These are phyloP conservation scores for Carcharodon carcharias DNA, from an alignment of 2,797 vertebrate species.

Conservation along the genomic window DNA sequence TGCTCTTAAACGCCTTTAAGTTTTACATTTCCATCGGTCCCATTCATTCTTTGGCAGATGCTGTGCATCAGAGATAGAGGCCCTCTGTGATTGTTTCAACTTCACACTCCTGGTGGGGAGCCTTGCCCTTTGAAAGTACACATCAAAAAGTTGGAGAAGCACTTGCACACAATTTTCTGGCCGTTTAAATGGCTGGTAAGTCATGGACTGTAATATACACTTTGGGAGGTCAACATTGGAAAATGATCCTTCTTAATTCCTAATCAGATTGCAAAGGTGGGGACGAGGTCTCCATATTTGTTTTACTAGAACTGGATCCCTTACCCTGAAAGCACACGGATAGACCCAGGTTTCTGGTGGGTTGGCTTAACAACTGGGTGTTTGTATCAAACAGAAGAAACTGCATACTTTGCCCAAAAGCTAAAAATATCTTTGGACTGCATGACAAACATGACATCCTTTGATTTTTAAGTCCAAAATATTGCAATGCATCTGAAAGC, in stretches of 20 bases:
- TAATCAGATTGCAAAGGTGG: neutral
- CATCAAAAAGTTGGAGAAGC: neutral
- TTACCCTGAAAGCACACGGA: neutral
- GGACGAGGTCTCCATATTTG: neutral
- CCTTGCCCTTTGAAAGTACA: too few species aligned
- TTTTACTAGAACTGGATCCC: neutral
- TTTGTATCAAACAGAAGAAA: neutral
- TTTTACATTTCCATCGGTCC: neutral
- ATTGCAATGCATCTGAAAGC: neutral
- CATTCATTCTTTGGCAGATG: neutral
- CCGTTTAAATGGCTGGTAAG: neutral
- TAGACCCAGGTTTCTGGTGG: neutral
- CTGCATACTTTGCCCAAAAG: neutral
- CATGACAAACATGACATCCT: neutral
- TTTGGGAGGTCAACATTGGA: neutral
- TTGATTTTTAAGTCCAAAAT: neutral
- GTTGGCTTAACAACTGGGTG: neutral
- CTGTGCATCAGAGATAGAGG: neutral
- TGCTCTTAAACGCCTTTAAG: neutral
- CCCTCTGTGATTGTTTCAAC: neutral
- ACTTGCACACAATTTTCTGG: neutral
- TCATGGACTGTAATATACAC: neutral
- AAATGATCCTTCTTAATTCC: neutral
- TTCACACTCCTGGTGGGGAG: neutral
- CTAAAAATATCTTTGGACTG: neutral